A percentile compares a stretch with the other conserved stretches of the same genome.
Conservation (phyloP, 2,888 invertebrate genomes). For the Patella pellucida region DNA sequence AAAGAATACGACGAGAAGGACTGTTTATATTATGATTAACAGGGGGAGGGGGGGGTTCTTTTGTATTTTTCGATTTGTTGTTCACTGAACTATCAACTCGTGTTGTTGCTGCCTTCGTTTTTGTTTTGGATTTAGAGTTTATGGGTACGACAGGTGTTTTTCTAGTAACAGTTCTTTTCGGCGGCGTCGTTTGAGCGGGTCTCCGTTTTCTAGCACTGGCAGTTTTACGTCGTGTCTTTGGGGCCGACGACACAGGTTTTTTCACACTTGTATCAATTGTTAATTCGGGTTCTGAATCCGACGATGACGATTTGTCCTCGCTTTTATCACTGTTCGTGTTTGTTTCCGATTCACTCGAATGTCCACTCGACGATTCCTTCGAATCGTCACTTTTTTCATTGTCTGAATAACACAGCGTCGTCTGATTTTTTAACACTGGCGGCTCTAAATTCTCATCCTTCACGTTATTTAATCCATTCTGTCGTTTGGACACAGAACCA, state of each 20-base stretch:
- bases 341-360: not conserved
- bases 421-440: not conserved
- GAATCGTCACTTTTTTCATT: not conserved
- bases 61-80: not conserved
- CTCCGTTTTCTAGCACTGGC: not conserved
- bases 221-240: not conserved
- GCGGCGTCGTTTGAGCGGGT: not conserved
- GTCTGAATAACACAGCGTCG: not conserved
- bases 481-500: not conserved
- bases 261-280: not conserved
- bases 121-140: not conserved
- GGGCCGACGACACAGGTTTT: not conserved
- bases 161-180: not conserved
- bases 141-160: not conserved
- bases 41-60: not conserved
- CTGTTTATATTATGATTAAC: not conserved
- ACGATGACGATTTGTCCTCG: not conserved
- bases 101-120: not conserved
- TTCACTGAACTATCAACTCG: not conserved
- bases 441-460: slow-evolving; percentile 5
- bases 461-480: not conserved
- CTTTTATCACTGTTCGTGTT: not conserved
- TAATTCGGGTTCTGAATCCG: slow-evolving; percentile 3
- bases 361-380: not conserved
- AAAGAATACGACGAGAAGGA: not conserved